phyloP scores from a whole-genome alignment of 2,888 invertebrate genomes.

The Dinocampus coccinellae region DNA sequence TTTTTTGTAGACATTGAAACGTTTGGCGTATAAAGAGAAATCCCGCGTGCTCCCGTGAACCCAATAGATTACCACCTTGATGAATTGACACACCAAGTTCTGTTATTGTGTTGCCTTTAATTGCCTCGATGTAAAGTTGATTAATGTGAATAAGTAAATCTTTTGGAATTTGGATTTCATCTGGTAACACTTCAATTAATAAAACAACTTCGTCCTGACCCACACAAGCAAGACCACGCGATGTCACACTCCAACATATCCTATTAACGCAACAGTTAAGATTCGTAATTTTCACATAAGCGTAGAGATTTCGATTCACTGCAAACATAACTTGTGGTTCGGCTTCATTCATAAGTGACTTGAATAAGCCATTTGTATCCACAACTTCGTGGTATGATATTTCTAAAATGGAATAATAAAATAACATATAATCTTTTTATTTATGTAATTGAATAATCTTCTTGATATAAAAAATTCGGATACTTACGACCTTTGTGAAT shows the following conservation, averaged over 20 bases:
- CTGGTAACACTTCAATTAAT: slow-evolving; percentile 77
- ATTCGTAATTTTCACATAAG: slow-evolving; percentile 80
- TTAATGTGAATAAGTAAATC: slow-evolving; percentile 83
- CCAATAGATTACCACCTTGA: slow-evolving; percentile 74
- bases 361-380: slow-evolving; percentile 73
- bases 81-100: slow-evolving; percentile 80
- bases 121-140: slow-evolving; percentile 78
- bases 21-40: slow-evolving; percentile 86
- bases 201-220: slow-evolving; percentile 88
- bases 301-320: slow-evolving; percentile 80
- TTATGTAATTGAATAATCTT: background rate
- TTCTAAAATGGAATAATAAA: no score
- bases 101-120: slow-evolving; percentile 78
- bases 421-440: slow-evolving; percentile 40
- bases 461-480: background rate
- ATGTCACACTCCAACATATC: slow-evolving; percentile 82
- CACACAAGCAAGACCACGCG: slow-evolving; percentile 82
- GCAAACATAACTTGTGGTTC: slow-evolving; percentile 78
- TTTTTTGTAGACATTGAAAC: slow-evolving; percentile 84
- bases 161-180: slow-evolving; percentile 75
- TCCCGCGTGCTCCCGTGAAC: slow-evolving; percentile 82
- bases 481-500: slow-evolving; percentile 71
- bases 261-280: slow-evolving; percentile 83
- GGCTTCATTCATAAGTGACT: slow-evolving; percentile 73
- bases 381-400: slow-evolving; percentile 72